Conservation (phyloP, 2,888 invertebrate genomes). For the Melanostoma scalare region DNA sequence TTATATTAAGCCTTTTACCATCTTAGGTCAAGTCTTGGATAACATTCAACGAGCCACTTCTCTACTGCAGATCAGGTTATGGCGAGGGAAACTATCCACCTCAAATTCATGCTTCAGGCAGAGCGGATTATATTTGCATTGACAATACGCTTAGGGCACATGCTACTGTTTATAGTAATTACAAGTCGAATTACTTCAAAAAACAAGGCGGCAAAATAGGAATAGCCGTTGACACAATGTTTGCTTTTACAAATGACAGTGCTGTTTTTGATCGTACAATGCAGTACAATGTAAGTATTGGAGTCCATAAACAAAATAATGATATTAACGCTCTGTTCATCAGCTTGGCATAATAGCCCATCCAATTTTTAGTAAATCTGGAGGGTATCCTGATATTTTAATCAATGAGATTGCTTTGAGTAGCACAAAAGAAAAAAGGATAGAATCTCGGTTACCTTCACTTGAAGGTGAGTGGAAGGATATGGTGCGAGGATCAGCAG, state of each 20-base stretch:
- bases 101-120: constrained; percentile 80
- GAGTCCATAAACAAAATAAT: neutral
- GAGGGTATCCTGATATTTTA: constrained; percentile 77
- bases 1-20: neutral
- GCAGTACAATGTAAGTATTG: constrained; percentile 75
- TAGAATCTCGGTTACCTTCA: constrained; percentile 76
- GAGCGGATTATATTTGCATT: constrained; percentile 83
- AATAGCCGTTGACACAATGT: constrained; percentile 76
- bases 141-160: constrained; percentile 84
- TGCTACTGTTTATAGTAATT: constrained; percentile 82
- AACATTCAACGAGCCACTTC: constrained; percentile 82
- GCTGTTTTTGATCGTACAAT: constrained; percentile 75
- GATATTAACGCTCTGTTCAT: neutral
- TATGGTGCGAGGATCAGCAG: constrained; percentile 75
- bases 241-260: constrained; percentile 74
- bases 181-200: constrained; percentile 80
- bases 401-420: constrained; percentile 75
- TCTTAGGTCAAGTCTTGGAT: constrained; percentile 55
- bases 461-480: constrained; percentile 73
- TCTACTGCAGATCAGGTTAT: constrained; percentile 83
- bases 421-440: constrained; percentile 73
- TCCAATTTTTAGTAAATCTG: constrained; percentile 77
- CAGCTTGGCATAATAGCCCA: constrained; percentile 80
- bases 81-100: constrained; percentile 79
- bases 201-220: constrained; percentile 78